phyloP scores from a whole-genome alignment of 2,113 vertebrate genomes.

The Anser cygnoides region DNA sequence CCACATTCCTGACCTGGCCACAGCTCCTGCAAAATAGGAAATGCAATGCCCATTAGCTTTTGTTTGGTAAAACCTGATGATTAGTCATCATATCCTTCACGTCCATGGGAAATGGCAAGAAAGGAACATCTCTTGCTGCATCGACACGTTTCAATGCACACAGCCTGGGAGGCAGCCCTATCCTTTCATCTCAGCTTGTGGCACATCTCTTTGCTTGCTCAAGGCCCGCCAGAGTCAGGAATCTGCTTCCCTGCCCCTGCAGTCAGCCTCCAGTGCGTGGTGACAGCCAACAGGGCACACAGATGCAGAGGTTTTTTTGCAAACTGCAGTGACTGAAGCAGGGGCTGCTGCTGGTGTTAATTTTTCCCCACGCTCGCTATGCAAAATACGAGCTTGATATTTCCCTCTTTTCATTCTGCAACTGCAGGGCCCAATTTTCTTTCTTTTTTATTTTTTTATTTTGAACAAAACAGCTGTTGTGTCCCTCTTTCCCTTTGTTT shows the following conservation, averaged over 20 bases:
- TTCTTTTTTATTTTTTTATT: background rate
- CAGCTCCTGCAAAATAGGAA: background rate
- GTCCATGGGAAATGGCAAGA: background rate
- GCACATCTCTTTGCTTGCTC: background rate
- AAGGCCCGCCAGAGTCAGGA: background rate
- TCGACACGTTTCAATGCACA: background rate
- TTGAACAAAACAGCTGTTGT: background rate
- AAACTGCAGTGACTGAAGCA: background rate
- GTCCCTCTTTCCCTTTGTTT: background rate
- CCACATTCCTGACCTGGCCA: background rate
- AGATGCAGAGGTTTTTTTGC: background rate
- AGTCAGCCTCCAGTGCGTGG: background rate
- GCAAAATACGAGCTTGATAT: background rate
- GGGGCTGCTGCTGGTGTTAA: background rate
- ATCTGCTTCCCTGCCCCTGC: background rate
- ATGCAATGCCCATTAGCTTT: background rate
- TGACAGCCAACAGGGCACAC: background rate
- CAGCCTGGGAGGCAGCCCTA: background rate
- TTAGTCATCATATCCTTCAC: background rate
- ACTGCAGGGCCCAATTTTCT: background rate
- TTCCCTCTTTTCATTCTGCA: background rate
- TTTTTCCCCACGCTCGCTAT: background rate
- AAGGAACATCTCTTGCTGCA: rapidly evolving
- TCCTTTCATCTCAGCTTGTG: background rate
- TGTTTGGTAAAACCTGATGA: background rate